phyloP scores from a whole-genome alignment of 2,888 invertebrate genomes.

The Lydus trimaculatus region DNA sequence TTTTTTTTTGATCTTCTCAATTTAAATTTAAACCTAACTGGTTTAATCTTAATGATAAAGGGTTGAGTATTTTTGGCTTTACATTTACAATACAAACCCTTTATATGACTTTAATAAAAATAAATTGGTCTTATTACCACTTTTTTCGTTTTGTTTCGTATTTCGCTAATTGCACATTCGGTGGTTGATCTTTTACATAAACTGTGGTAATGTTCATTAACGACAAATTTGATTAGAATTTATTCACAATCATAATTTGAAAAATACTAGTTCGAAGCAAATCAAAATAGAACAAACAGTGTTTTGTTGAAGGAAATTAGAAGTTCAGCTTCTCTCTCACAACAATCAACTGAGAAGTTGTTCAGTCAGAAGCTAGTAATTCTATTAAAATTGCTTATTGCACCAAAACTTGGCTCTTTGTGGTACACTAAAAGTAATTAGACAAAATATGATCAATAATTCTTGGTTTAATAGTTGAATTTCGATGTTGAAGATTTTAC shows the following conservation, averaged over 20 bases:
- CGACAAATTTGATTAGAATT: conserved; percentile 24
- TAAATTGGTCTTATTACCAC: conserved; percentile 18
- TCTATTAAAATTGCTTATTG: neutral
- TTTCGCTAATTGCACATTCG: conserved; percentile 14
- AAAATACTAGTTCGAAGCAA: neutral
- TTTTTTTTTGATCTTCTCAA: conserved; percentile 19
- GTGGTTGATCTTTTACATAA: conserved; percentile 22
- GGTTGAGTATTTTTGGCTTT: conserved; percentile 22
- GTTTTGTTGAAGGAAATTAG: neutral
- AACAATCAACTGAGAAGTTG: neutral
- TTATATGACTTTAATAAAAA: conserved; percentile 24
- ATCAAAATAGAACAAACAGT: neutral
- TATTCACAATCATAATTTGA: conserved; percentile 10
- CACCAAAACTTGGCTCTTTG: neutral
- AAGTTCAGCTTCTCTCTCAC: neutral
- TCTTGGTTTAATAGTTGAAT: neutral
- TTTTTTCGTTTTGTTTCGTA: neutral
- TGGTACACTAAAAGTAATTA: conserved; percentile 2
- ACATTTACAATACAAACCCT: conserved; percentile 24
- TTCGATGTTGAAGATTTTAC: neutral
- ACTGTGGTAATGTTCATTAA: conserved; percentile 24
- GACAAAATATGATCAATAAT: neutral
- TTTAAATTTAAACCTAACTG: conserved; percentile 21
- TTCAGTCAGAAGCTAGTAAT: neutral
- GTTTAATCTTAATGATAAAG: conserved; percentile 30